These are phyloP conservation scores for Lumbricus terrestris DNA, from an alignment of 2,888 invertebrate genomes.

Conservation along the genomic window DNA sequence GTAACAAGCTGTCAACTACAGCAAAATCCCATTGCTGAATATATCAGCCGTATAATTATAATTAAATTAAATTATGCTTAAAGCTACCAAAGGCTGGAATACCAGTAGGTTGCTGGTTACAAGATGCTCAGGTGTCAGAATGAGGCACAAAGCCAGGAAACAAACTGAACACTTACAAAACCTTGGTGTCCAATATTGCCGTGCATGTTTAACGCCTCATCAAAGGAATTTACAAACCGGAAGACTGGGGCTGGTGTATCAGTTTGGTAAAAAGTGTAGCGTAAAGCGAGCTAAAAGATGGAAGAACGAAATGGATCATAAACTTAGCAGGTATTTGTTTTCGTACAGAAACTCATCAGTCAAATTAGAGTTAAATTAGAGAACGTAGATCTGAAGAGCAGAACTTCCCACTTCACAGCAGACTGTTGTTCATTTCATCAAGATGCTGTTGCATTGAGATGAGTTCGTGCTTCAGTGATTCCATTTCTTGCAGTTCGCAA, in stretches of 20 bases:
- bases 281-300: neutral
- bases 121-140: neutral
- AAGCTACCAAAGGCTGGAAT: neutral
- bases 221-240: neutral
- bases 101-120: neutral
- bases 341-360: neutral
- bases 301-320: neutral
- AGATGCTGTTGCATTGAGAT: neutral
- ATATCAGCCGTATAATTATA: neutral
- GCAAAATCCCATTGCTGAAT: neutral
- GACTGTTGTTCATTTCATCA: conserved; percentile 5
- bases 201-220: neutral
- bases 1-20: neutral
- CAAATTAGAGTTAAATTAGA: too few species aligned
- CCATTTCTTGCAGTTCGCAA: neutral
- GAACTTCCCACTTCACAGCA: neutral
- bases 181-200: neutral
- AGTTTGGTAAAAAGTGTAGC: neutral
- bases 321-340: neutral
- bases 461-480: neutral
- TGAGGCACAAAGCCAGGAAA: neutral
- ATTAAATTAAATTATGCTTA: too few species aligned
- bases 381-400: neutral
- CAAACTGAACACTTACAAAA: neutral
- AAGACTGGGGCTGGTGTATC: neutral